These are phyloP conservation scores for Dermolepida albohirtum DNA, from an alignment of 2,888 invertebrate genomes.

Conservation along the genomic window DNA sequence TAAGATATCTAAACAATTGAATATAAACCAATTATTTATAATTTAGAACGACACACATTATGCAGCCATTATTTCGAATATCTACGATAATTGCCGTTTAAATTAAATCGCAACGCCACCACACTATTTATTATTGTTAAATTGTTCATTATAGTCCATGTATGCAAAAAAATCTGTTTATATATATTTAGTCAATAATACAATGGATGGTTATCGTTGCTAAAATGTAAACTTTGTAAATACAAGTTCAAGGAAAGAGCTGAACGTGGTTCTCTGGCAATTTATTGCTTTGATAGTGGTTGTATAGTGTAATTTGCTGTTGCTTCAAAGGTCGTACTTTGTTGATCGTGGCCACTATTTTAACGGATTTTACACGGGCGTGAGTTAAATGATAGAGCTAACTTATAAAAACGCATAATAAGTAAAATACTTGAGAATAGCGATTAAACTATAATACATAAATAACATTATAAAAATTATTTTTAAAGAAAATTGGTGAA, in stretches of 20 bases:
- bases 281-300: constrained; percentile 53
- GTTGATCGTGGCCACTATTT: constrained; percentile 43
- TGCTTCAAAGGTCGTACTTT: constrained; percentile 36
- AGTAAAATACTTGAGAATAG: constrained; percentile 11
- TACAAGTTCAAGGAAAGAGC: constrained; percentile 52
- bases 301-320: constrained; percentile 47
- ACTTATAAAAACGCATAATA: constrained; percentile 20
- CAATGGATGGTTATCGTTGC: constrained; percentile 29
- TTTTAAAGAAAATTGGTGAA: too few species aligned
- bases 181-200: constrained; percentile 29
- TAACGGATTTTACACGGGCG: constrained; percentile 32
- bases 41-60: not conserved
- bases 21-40: too few species aligned
- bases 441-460: too few species aligned
- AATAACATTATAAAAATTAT: too few species aligned
- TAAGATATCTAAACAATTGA: too few species aligned
- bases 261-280: constrained; percentile 52
- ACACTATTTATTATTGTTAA: constrained; percentile 9
- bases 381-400: constrained; percentile 24
- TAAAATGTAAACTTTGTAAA: constrained; percentile 44
- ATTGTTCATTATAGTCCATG: constrained; percentile 6
- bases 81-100: not conserved
- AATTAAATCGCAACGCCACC: not conserved
- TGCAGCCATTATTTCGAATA: not conserved
- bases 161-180: constrained; percentile 10